phyloP scores from a whole-genome alignment of 2,797 vertebrate genomes.

The Podarcis siculus region DNA sequence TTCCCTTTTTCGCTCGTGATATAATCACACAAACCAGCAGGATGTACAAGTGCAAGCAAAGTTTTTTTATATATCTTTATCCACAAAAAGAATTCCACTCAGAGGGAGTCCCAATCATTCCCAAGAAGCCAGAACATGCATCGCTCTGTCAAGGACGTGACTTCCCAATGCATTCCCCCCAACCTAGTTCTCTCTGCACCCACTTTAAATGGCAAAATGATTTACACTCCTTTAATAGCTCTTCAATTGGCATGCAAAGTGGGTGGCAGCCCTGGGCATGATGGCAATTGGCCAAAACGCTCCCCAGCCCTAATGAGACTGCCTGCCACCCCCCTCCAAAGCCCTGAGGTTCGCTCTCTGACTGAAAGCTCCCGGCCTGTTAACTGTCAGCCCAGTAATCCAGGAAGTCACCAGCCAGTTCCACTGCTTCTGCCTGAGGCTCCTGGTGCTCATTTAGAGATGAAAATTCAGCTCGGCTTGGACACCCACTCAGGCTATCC shows the following conservation, averaged over 20 bases:
- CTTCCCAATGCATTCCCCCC: no score
- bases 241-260: not conserved
- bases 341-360: not conserved
- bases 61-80: not conserved
- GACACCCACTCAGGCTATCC: not conserved
- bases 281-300: not conserved
- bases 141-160: not conserved
- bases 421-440: not conserved
- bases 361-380: constrained; percentile 5
- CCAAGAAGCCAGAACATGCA: not conserved
- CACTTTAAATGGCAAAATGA: not conserved
- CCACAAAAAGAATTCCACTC: not conserved
- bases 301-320: constrained; percentile 1
- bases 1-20: not conserved
- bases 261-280: not conserved
- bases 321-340: not conserved
- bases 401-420: constrained; percentile 8
- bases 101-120: not conserved
- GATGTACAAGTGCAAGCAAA: not conserved
- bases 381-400: constrained; percentile 34
- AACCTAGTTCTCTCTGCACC: not conserved
- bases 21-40: not conserved
- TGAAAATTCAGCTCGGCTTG: not conserved
- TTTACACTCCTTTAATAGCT: not conserved
- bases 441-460: constrained; percentile 5